A percentile compares a stretch with the other conserved stretches of the same genome.
These are phyloP conservation scores for Phrynocephalus versicolor DNA, from an alignment of 2,113 vertebrate species.

Conservation along the genomic window DNA sequence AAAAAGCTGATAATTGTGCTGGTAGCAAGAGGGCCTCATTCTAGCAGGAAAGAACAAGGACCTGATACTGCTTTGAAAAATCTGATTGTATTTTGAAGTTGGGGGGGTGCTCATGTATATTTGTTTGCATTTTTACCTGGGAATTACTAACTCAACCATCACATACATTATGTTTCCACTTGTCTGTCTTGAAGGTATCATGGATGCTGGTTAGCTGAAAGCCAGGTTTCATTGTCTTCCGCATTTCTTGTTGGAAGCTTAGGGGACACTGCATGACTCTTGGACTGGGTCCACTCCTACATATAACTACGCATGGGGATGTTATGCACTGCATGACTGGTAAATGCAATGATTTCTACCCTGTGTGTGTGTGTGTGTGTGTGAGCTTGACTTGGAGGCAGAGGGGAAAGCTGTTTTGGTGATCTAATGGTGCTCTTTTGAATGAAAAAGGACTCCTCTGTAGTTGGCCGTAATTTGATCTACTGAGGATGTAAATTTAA, in stretches of 20 bases:
- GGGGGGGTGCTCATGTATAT: not conserved
- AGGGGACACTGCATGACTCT: not conserved
- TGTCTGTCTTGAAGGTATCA: not conserved
- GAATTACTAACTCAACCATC: not conserved
- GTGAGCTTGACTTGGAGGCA: not conserved
- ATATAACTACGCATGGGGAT: not conserved
- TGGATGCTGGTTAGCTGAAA: not conserved
- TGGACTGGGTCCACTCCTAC: not conserved
- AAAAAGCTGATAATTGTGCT: not conserved
- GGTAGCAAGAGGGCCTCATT: not conserved
- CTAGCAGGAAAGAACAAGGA: not conserved
- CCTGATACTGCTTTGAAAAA: not conserved
- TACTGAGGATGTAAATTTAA: not conserved
- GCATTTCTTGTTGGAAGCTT: not conserved
- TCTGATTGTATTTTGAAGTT: not conserved
- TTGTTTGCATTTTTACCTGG: not conserved
- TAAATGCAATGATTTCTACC: not conserved
- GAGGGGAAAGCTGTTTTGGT: not conserved
- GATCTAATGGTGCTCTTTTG: not conserved
- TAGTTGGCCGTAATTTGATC: not conserved
- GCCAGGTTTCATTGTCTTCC: not conserved
- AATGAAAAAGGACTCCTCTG: not conserved
- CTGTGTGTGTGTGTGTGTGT: accelerated
- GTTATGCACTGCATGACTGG: accelerated
- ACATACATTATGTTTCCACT: not conserved